Percentiles rank a stretch among this genome's conserved stretches.
Evolutionary conservation across 23 tunicate species (phyloP).

Genomic region (Halocynthia roretzi): DNA sequence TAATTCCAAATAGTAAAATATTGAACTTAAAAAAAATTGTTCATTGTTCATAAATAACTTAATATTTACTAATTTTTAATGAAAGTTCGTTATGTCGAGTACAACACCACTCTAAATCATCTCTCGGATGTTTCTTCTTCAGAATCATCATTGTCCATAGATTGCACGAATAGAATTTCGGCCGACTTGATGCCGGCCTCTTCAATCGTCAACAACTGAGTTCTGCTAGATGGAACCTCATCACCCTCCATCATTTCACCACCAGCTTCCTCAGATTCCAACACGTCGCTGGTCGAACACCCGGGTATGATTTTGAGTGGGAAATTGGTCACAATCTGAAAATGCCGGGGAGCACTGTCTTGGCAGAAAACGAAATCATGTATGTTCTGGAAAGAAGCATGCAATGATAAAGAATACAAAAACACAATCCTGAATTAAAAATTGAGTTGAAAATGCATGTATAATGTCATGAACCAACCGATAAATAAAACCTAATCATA

Average conservation of each 20-base stretch:
- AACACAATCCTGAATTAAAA: too few species aligned
- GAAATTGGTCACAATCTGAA: constrained; percentile 63
- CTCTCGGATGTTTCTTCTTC: constrained; percentile 18
- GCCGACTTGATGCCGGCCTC: constrained; percentile 41
- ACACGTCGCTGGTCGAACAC: constrained; percentile 51
- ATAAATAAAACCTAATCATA: background rate
- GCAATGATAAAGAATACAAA: background rate
- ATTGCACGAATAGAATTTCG: constrained; percentile 65
- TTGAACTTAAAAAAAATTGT: too few species aligned
- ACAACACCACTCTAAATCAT: too few species aligned
- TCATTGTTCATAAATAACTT: too few species aligned
- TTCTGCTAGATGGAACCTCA: background rate
- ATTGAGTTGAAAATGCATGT: background rate
- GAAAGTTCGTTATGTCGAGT: too few species aligned
- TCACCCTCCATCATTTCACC: background rate
- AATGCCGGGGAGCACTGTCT: constrained; percentile 50
- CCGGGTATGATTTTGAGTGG: constrained; percentile 67
- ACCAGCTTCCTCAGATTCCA: background rate
- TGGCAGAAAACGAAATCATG: constrained; percentile 80
- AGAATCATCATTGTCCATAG: constrained; percentile 30
- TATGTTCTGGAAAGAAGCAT: constrained; percentile 27
- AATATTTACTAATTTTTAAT: too few species aligned
- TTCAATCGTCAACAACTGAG: background rate
- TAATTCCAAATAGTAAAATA: too few species aligned
- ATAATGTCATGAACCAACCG: background rate